A percentile compares a stretch with the other conserved stretches of the same genome.
Evolutionary conservation across 64 coral and sea anemone genomes (phyloP).

Genomic region (Orbicella faveolata): DNA sequence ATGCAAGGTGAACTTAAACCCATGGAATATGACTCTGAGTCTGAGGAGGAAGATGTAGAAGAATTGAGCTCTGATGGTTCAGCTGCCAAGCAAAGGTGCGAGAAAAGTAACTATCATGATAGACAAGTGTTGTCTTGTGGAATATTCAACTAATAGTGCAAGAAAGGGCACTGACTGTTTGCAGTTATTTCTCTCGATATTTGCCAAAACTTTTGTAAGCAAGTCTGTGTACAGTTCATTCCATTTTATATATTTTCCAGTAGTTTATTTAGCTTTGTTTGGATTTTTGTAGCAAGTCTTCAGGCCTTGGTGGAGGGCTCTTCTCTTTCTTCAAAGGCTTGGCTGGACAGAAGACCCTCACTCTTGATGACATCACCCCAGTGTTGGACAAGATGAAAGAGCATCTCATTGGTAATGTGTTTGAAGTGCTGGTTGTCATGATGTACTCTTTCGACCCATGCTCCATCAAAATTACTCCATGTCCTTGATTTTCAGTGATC

Average conservation of each 20-base stretch:
- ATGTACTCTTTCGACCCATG: no score
- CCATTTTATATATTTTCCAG: no score
- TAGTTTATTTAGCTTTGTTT: background rate
- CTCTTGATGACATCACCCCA: constrained; percentile 77
- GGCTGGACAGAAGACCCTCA: constrained; percentile 94
- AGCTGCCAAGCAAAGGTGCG: constrained; percentile 52
- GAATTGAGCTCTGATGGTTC: background rate
- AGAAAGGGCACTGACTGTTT: no score
- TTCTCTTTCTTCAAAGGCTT: constrained; percentile 98
- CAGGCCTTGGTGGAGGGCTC: constrained; percentile 67
- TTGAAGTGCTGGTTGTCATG: background rate
- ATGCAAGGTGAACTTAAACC: constrained; percentile 94
- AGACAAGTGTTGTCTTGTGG: no score
- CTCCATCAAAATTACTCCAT: no score
- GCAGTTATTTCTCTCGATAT: no score
- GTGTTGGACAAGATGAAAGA: constrained; percentile 98
- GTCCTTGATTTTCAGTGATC: no score
- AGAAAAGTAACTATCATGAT: background rate
- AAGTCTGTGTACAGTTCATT: no score
- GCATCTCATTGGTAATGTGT: constrained; percentile 81
- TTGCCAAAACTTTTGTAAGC: no score
- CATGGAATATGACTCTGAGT: constrained; percentile 90
- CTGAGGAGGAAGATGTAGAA: constrained; percentile 47
- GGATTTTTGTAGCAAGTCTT: constrained; percentile 1
- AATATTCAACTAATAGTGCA: no score